phyloP scores from a whole-genome alignment of 2,797 vertebrate species.

The Gadopsis marmoratus region DNA sequence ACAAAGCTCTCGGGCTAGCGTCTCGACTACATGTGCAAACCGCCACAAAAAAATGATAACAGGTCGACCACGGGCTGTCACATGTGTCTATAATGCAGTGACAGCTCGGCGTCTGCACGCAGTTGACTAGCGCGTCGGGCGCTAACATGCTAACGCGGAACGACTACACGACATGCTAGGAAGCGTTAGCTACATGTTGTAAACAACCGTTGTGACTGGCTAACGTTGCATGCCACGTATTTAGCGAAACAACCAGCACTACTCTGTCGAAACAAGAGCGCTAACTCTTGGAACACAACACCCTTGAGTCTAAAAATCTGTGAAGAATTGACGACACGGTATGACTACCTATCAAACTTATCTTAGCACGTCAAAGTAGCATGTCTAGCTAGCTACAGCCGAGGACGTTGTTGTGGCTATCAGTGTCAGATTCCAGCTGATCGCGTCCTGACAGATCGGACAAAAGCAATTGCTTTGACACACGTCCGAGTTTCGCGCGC shows the following conservation, averaged over 20 bases:
- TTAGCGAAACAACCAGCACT: slow-evolving; percentile 42
- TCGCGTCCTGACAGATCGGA: slow-evolving; percentile 72
- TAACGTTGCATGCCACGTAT: slow-evolving; percentile 64
- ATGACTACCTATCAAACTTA: slow-evolving; percentile 56
- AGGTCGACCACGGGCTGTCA: slow-evolving; percentile 3
- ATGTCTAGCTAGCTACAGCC: slow-evolving; percentile 67
- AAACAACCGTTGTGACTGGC: slow-evolving; percentile 72
- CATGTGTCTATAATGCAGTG: slow-evolving; percentile 26
- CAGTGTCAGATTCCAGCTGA: slow-evolving; percentile 78
- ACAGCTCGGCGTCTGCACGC: slow-evolving; percentile 43
- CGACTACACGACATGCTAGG: slow-evolving; percentile 59
- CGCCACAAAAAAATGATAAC: not conserved
- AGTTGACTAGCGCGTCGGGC: slow-evolving; percentile 29
- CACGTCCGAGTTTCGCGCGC: slow-evolving; percentile 29
- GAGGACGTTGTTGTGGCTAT: slow-evolving; percentile 76
- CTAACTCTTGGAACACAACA: slow-evolving; percentile 5
- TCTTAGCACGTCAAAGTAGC: slow-evolving; percentile 72
- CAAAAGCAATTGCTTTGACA: slow-evolving; percentile 60
- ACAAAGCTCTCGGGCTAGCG: not conserved
- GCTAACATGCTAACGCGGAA: slow-evolving; percentile 72
- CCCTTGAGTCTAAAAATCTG: not conserved
- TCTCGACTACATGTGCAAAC: not conserved
- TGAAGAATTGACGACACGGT: slow-evolving; percentile 22
- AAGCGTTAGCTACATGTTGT: slow-evolving; percentile 72
- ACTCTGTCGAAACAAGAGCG: slow-evolving; percentile 9